Evolutionary conservation across 1,140 invertebrate genomes (phyloP).

Genomic region (Probaryconus sp.): DNA sequence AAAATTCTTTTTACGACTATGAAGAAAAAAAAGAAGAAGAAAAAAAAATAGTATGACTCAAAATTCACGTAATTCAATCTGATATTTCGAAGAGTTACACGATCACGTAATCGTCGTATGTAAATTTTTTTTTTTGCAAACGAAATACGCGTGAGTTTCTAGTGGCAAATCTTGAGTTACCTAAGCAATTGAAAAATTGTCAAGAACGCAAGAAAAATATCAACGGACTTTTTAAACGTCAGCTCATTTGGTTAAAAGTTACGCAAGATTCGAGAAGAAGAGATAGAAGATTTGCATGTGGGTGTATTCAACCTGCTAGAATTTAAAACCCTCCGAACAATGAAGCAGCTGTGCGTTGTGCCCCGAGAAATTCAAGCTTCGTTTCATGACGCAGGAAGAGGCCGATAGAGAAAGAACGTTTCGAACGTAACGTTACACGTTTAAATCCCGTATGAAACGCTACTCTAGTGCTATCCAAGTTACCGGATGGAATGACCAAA

Average conservation of each 20-base stretch:
- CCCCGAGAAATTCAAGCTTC: slow-evolving; percentile 70
- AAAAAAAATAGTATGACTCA: too few relatives aligned
- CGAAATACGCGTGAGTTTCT: too few relatives aligned
- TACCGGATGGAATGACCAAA: slow-evolving; percentile 68
- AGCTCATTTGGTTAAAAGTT: slow-evolving; percentile 46
- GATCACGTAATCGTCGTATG: too few relatives aligned
- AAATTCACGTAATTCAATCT: too few relatives aligned
- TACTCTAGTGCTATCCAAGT: slow-evolving; percentile 66
- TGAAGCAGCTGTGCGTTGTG: slow-evolving; percentile 63
- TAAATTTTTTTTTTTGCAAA: too few relatives aligned
- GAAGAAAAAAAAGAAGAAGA: too few relatives aligned
- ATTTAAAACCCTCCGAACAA: slow-evolving; percentile 72
- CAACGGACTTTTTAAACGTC: too few relatives aligned
- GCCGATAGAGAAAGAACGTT: slow-evolving; percentile 38
- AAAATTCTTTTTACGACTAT: too few relatives aligned
- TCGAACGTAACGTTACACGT: slow-evolving; percentile 72
- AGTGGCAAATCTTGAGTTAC: too few relatives aligned
- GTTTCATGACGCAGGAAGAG: slow-evolving; percentile 65
- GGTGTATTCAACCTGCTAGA: slow-evolving; percentile 71
- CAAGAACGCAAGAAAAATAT: too few relatives aligned
- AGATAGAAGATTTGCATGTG: slow-evolving; percentile 60
- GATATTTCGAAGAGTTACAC: too few relatives aligned
- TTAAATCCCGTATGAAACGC: slow-evolving; percentile 77
- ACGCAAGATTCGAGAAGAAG: slow-evolving; percentile 36
- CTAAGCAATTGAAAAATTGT: too few relatives aligned